These are phyloP conservation scores for Eidolon helvum DNA, from an alignment of 2,113 vertebrate genomes.

Conservation along the genomic window DNA sequence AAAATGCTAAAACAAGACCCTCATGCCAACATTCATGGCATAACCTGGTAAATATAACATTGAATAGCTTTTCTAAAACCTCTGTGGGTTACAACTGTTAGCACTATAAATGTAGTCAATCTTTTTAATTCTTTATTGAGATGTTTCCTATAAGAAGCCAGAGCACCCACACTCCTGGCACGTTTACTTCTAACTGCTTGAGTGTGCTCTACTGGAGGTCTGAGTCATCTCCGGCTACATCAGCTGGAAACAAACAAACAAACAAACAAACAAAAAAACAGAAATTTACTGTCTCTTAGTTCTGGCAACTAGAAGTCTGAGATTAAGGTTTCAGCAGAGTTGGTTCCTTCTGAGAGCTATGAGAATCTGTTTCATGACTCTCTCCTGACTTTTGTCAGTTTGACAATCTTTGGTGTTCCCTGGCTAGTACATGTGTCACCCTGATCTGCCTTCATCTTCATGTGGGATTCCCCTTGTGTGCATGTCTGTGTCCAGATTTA, in stretches of 20 bases:
- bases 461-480: neutral
- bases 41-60: neutral
- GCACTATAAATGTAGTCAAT: neutral
- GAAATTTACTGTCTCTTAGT: neutral
- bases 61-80: neutral
- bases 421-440: neutral
- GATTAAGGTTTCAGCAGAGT: neutral
- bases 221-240: neutral
- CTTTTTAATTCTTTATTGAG: neutral
- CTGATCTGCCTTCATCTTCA: neutral
- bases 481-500: neutral
- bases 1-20: neutral
- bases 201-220: neutral
- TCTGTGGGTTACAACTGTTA: neutral
- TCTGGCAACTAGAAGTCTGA: neutral
- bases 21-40: neutral
- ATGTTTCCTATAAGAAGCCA: neutral
- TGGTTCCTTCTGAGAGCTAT: neutral
- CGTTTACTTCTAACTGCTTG: neutral
- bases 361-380: neutral
- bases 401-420: too few relatives aligned
- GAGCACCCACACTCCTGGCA: neutral
- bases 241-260: neutral
- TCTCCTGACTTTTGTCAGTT: neutral
- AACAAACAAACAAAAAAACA: too few relatives aligned